These are phyloP conservation scores for Eilema sororculum DNA, from an alignment of 2,888 invertebrate species.

Conservation along the genomic window DNA sequence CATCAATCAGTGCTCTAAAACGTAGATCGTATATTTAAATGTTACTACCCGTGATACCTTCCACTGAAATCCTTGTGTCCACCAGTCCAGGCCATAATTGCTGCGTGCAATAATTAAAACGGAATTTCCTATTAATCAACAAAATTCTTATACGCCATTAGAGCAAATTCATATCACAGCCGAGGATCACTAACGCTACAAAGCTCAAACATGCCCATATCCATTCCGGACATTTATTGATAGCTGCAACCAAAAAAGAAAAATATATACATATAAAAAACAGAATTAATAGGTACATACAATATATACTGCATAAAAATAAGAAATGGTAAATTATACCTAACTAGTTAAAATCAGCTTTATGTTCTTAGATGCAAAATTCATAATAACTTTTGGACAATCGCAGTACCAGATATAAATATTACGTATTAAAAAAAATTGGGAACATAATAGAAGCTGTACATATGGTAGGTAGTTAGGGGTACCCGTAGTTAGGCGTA, in stretches of 20 bases:
- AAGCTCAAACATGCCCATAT: constrained; percentile 85
- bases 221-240: constrained; percentile 85
- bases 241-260: constrained; percentile 83
- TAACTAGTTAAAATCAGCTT: background rate
- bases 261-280: constrained; percentile 55
- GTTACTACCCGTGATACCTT: constrained; percentile 88
- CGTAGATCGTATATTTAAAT: constrained; percentile 66
- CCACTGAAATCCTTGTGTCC: constrained; percentile 88
- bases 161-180: constrained; percentile 83
- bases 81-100: constrained; percentile 87
- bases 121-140: constrained; percentile 72
- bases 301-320: constrained; percentile 18
- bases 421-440: background rate
- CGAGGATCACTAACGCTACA: constrained; percentile 77
- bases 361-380: background rate
- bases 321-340: background rate
- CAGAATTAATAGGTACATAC: constrained; percentile 34
- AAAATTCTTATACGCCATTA: constrained; percentile 62
- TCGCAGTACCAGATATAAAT: background rate
- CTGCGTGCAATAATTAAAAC: constrained; percentile 84
- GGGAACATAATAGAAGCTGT: background rate
- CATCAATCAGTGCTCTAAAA: background rate
- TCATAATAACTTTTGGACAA: background rate
- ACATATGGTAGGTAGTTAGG: no score
- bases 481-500: no score